Evolutionary conservation across 2,113 vertebrate genomes (phyloP).

Genomic region (Martes martes): DNA sequence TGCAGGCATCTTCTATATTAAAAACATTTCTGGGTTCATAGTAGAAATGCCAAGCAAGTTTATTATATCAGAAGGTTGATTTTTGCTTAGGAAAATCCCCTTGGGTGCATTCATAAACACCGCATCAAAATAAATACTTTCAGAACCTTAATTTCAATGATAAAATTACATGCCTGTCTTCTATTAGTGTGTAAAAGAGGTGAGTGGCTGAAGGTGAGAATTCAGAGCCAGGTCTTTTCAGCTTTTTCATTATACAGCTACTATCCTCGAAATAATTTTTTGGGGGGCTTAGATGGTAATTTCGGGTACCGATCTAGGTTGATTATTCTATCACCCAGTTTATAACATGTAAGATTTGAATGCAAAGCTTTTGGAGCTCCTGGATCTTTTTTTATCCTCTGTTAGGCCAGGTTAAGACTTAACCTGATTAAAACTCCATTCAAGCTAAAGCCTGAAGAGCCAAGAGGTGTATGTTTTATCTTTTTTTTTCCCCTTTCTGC

Average conservation of each 20-base stretch:
- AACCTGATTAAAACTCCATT: neutral
- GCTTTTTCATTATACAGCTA: neutral
- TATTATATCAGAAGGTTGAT: neutral
- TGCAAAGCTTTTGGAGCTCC: neutral
- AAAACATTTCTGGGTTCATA: neutral
- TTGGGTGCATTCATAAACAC: neutral
- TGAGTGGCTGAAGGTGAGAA: neutral
- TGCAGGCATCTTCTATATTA: neutral
- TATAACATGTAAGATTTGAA: neutral
- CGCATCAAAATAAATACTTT: neutral
- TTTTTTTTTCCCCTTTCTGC: neutral
- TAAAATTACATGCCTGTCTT: neutral
- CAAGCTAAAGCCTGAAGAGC: neutral
- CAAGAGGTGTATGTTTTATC: neutral
- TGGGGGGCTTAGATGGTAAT: neutral
- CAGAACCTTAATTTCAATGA: neutral
- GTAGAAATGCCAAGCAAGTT: neutral
- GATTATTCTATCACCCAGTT: neutral
- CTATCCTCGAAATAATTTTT: neutral
- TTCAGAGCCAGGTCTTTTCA: neutral
- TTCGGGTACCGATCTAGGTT: neutral
- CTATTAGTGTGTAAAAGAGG: neutral
- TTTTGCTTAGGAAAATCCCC: neutral
- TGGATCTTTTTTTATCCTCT: neutral
- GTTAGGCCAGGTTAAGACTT: neutral